Evolutionary conservation across 2,113 vertebrate species (phyloP), one percentile per base, ranked within the genome.

Genomic region (Sebastes schlegelii): DNA sequence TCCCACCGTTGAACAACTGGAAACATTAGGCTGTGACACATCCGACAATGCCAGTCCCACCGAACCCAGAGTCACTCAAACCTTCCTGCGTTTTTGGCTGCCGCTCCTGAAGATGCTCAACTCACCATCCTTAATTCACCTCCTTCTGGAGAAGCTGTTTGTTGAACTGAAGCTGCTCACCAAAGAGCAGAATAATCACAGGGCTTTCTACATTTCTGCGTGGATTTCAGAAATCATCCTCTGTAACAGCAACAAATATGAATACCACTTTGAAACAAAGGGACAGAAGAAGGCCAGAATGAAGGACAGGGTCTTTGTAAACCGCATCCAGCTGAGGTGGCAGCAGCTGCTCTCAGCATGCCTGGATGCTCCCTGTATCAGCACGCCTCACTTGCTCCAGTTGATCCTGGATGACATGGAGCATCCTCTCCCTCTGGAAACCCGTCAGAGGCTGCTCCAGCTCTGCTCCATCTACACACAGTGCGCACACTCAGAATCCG

Each of bases 401-500:
- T 87, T 97, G 93, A 95, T 99, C 90, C 95, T 99, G 90, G 94
- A 95, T 40, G 95, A 96, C 84, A 97, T 97, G 97, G 97, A 95
- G 57, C 96, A 97, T 66, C 94, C 96, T 3, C 88, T 98, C 57
- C 94, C 97, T 4, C 80, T 88, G 13, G 92, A 96, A 40, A 96
- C 97, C 0, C 96, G 95, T 62, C 92, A 96, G 88, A 97, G 95
- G 79, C 94, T 99, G 60, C 93, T 98, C 23, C 95, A 90, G 77
- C 96, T 99, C 9, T 96, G 96, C 92, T 96, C 96, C 9, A 97
- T 99, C 94, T 99, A 99, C 94, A 98, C 97, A 0, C 98, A 97
- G 88, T 89, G 87, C 6, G 79, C 86, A 26, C 72, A 51, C 16
- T 46, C 80, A 1, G 80, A 88, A 66, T 17, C 4, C 55, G n/a